Conservation (phyloP, 1,140 invertebrate species). For the Aphelenchoides fujianensis region DNA sequence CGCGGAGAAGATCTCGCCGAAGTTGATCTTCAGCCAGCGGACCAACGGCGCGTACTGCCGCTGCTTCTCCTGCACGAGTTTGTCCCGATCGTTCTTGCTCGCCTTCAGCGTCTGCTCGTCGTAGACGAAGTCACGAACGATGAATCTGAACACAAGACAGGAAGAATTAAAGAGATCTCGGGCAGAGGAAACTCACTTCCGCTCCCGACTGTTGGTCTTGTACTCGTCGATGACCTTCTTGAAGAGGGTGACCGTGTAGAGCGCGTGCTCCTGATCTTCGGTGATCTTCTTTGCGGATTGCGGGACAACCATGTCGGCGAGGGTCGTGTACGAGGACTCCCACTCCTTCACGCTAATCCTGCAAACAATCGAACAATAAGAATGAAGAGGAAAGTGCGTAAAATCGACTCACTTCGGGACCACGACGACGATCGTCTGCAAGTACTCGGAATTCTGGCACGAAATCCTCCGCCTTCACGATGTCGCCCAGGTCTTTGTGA, state of each 20-base stretch:
- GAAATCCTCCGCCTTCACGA: slow-evolving; percentile 98
- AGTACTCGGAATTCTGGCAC: slow-evolving; percentile 95
- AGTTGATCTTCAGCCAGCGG: slow-evolving; percentile 97
- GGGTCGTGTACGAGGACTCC: slow-evolving; percentile 84
- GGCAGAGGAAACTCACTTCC: slow-evolving; percentile 80
- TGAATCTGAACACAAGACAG: slow-evolving; percentile 70
- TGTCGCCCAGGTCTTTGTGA: slow-evolving; percentile 91
- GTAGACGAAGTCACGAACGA: slow-evolving; percentile 94
- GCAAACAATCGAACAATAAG: too few species aligned
- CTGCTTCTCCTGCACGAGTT: slow-evolving; percentile 94
- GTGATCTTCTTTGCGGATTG: slow-evolving; percentile 78
- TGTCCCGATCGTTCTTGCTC: slow-evolving; percentile 94
- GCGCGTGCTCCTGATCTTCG: slow-evolving; percentile 86
- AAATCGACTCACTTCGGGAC: slow-evolving; percentile 78
- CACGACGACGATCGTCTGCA: slow-evolving; percentile 91
- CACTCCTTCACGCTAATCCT: slow-evolving; percentile 81
- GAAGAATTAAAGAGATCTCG: slow-evolving; percentile 16
- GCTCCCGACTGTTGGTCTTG: slow-evolving; percentile 89
- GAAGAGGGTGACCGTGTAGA: slow-evolving; percentile 96
- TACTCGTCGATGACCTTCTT: slow-evolving; percentile 95
- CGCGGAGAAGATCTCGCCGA: slow-evolving; percentile 96
- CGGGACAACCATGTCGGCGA: slow-evolving; percentile 96
- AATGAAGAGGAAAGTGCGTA: slow-evolving; percentile 15
- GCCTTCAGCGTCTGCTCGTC: slow-evolving; percentile 92
- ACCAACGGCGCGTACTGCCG: slow-evolving; percentile 93